Conservation (phyloP, 1,140 invertebrate species). For the Eubasilissa regina region DNA sequence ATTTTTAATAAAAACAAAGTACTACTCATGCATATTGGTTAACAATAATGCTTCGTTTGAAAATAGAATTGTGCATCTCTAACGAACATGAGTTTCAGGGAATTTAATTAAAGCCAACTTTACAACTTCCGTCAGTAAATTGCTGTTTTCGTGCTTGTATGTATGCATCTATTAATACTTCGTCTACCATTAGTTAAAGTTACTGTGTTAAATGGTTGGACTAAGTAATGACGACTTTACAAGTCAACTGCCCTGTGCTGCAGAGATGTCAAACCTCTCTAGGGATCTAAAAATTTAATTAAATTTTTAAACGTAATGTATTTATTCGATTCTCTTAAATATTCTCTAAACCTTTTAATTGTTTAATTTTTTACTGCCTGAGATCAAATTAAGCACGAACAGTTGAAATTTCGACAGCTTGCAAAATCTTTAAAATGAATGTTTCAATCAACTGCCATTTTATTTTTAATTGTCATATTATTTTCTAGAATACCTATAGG, state of each 20-base stretch:
- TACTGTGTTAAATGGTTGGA: neutral
- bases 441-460: too few relatives aligned
- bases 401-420: too few relatives aligned
- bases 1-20: too few relatives aligned
- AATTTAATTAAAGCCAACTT: slow-evolving; percentile 1
- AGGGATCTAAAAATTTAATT: too few relatives aligned
- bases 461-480: too few relatives aligned
- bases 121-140: slow-evolving; percentile 18
- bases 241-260: neutral
- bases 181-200: slow-evolving; percentile 24
- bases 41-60: neutral
- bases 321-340: too few relatives aligned
- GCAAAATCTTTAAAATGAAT: too few relatives aligned
- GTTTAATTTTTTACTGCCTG: too few relatives aligned
- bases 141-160: neutral
- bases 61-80: neutral
- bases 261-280: neutral
- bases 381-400: too few relatives aligned
- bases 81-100: neutral
- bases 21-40: neutral
- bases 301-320: too few relatives aligned
- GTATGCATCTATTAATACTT: slow-evolving; percentile 2
- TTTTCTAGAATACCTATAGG: too few relatives aligned
- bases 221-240: neutral
- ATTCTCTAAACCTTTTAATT: too few relatives aligned